Conservation (phyloP, 2,797 vertebrate genomes). For the Fundulus diaphanus region DNA sequence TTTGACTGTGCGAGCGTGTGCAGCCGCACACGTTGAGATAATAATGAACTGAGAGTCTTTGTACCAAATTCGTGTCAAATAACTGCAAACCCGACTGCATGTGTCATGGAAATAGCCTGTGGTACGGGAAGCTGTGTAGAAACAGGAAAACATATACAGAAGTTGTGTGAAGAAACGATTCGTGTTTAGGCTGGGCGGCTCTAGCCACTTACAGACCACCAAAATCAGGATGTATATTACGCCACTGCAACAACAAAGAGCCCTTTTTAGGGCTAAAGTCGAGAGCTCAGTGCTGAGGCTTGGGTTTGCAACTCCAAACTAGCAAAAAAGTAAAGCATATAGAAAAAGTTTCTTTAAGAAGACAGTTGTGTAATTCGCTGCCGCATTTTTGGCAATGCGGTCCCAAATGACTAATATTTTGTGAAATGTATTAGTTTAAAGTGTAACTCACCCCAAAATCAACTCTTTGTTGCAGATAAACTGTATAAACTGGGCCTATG, state of each 20-base stretch:
- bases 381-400: background rate
- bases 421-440: background rate
- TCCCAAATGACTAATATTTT: background rate
- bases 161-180: background rate
- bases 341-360: background rate
- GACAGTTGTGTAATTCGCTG: background rate
- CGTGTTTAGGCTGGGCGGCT: background rate
- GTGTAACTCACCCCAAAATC: no score
- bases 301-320: background rate
- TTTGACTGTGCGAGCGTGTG: constrained; percentile 35
- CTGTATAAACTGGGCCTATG: no score
- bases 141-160: constrained; percentile 7
- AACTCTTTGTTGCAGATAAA: no score
- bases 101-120: background rate
- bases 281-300: no score
- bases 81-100: background rate
- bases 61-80: background rate
- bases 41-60: background rate
- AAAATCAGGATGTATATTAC: background rate
- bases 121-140: background rate
- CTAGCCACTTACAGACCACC: background rate
- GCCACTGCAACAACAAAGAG: background rate
- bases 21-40: constrained; percentile 12
- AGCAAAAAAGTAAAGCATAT: background rate
- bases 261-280: constrained; percentile 1